Conservation (phyloP, 2,797 vertebrate species). For the Phalanger gymnotis region DNA sequence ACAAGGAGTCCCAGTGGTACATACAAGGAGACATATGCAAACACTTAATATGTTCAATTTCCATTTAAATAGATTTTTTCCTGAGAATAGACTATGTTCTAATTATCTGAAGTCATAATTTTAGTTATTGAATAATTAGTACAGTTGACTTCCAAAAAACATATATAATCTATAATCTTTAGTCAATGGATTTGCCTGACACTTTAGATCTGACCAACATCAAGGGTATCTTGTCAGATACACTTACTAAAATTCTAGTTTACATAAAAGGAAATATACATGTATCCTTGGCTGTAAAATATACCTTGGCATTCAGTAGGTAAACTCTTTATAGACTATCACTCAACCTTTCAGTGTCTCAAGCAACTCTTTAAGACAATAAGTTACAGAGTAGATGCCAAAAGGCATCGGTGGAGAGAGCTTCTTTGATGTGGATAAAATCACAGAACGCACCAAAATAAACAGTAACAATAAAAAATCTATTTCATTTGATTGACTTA, state of each 20-base stretch:
- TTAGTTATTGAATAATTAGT: fast-evolving
- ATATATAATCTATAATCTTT: background rate
- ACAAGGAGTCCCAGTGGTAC: conserved; percentile 10
- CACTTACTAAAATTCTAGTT: background rate
- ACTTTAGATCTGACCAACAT: background rate
- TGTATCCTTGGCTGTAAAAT: background rate
- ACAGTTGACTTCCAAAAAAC: conserved; percentile 33
- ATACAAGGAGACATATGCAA: background rate
- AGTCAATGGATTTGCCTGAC: background rate
- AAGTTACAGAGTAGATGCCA: background rate
- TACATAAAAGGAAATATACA: background rate
- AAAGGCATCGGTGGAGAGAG: background rate
- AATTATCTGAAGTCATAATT: background rate
- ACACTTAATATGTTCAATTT: conserved; percentile 10
- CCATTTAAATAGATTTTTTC: background rate
- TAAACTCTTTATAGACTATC: background rate
- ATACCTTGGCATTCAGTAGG: background rate
- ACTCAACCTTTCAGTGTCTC: background rate
- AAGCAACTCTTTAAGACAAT: background rate
- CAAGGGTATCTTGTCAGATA: background rate
- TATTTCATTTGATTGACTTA: background rate
- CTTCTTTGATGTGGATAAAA: background rate
- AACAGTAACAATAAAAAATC: background rate
- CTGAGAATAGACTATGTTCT: background rate
- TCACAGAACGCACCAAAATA: background rate